A percentile compares a stretch with the other conserved stretches of the same genome.
Conservation (phyloP, 2,113 vertebrate genomes). For the Myotis davidii region DNA sequence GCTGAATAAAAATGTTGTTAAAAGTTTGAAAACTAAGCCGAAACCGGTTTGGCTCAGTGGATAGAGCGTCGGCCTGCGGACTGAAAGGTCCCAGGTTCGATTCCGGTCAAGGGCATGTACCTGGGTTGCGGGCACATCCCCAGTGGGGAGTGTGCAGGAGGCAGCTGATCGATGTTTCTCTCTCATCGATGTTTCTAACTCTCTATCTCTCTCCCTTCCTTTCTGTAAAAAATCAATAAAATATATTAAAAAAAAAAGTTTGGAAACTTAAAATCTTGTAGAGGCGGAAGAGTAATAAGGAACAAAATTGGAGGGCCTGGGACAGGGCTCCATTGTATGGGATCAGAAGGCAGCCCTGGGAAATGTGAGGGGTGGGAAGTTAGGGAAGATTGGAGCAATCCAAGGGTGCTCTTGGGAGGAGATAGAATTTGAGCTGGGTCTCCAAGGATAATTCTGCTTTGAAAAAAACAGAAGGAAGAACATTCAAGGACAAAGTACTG, state of each 20-base stretch:
- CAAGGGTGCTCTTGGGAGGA: not conserved
- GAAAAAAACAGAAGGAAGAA: slow-evolving; percentile 28
- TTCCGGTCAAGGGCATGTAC: no score
- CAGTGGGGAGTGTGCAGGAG: no score
- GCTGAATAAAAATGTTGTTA: not conserved
- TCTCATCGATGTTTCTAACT: no score
- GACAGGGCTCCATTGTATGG: not conserved
- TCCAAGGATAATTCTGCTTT: not conserved
- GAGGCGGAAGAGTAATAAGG: not conserved
- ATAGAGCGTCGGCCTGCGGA: no score
- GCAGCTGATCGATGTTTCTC: no score
- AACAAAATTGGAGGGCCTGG: not conserved
- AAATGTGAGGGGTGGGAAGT: not conserved
- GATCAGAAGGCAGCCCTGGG: not conserved
- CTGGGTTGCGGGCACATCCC: no score
- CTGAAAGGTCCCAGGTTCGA: no score
- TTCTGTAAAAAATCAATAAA: no score
- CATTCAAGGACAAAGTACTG: not conserved
- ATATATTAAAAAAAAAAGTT: no score
- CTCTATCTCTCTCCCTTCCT: no score
- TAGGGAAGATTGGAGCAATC: not conserved
- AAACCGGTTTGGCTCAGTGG: no score
- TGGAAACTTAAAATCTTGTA: not conserved
- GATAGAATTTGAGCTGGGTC: not conserved
- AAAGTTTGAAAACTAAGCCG: not conserved